phyloP scores from a whole-genome alignment of 2,797 vertebrate species.

The Fratercula arctica region DNA sequence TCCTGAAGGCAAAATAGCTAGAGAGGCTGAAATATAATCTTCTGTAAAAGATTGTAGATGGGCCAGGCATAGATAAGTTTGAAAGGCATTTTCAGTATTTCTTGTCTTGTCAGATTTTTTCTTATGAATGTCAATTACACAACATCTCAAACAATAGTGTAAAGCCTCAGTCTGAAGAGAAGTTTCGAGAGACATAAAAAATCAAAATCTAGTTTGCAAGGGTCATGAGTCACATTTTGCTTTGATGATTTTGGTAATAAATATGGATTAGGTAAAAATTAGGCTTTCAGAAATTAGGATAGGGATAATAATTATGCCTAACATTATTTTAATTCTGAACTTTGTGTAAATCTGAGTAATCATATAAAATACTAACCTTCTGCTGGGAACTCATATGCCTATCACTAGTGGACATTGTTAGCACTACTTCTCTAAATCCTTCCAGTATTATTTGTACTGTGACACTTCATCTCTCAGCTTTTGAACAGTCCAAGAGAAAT shows the following conservation, averaged over 20 bases:
- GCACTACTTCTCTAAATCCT: not conserved
- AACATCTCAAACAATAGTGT: slow-evolving; percentile 12
- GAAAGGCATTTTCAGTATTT: slow-evolving; percentile 61
- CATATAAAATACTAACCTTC: not conserved
- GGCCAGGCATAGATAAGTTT: slow-evolving; percentile 18
- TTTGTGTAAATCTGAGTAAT: not conserved
- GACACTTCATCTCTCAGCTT: not conserved
- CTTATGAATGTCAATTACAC: slow-evolving; percentile 45
- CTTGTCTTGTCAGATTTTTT: slow-evolving; percentile 38
- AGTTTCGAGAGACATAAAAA: slow-evolving; percentile 34
- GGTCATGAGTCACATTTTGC: not conserved
- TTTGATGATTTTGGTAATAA: not conserved
- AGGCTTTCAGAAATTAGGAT: not conserved
- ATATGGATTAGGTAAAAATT: not conserved
- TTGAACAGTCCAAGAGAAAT: not conserved
- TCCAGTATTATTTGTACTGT: not conserved
- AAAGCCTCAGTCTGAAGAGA: not conserved
- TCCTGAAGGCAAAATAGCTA: slow-evolving; percentile 16
- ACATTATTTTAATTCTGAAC: not conserved
- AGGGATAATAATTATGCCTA: not conserved
- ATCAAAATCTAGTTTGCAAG: not conserved
- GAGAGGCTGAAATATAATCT: slow-evolving; percentile 36
- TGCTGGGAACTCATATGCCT: not conserved
- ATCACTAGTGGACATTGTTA: not conserved
- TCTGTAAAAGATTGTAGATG: slow-evolving; percentile 1